Evolutionary conservation across 2,888 invertebrate species (phyloP).

Genomic region (Apamea epomidion): DNA sequence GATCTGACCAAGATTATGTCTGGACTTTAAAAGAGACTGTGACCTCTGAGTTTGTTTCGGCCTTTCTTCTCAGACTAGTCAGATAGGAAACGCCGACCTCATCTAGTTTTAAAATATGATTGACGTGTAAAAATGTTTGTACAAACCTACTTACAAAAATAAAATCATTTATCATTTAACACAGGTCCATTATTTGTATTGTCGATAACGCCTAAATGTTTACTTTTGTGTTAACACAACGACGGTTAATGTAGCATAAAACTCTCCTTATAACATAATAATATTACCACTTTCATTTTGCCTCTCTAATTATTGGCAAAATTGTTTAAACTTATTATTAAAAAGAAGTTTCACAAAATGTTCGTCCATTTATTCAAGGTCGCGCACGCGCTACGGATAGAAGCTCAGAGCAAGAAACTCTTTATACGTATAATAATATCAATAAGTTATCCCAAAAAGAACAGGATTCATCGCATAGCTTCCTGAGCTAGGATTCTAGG

Average conservation of each 20-base stretch:
- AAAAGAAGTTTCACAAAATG: background rate
- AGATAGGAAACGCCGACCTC: too few species aligned
- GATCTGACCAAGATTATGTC: too few species aligned
- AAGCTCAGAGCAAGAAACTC: background rate
- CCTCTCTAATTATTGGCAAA: background rate
- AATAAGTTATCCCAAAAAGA: background rate
- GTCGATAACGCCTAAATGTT: slow-evolving; percentile 1
- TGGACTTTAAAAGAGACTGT: too few species aligned
- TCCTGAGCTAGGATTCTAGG: background rate
- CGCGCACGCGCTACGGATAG: background rate
- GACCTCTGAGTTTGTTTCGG: too few species aligned
- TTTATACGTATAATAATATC: background rate
- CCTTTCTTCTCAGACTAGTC: too few species aligned
- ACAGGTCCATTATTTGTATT: background rate
- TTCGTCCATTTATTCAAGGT: background rate
- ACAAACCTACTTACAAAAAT: too few species aligned
- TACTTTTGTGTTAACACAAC: too few species aligned
- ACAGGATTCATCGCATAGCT: background rate
- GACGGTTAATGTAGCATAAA: background rate
- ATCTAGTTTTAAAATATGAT: too few species aligned
- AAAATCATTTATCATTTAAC: too few species aligned
- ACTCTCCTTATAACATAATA: background rate
- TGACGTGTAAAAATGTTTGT: too few species aligned
- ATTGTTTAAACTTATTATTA: background rate
- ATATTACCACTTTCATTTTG: background rate